Percentiles rank a stretch among this genome's conserved stretches.
These are phyloP conservation scores for Agriopis marginaria DNA, from an alignment of 2,888 invertebrate genomes.

Conservation along the genomic window DNA sequence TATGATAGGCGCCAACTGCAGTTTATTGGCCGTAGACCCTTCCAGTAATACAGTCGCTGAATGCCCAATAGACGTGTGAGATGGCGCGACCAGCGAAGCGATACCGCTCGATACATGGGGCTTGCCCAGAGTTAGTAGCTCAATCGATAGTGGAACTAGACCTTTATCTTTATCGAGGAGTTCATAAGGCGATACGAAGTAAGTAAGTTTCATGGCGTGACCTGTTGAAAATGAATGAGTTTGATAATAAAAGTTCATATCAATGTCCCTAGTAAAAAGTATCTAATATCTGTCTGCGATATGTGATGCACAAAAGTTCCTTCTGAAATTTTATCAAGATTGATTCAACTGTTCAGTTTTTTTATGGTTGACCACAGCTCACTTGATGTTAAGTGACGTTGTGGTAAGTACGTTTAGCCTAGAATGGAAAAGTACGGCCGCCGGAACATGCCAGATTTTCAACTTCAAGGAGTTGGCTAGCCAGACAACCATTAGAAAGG, in stretches of 20 bases:
- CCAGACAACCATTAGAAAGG: too few species aligned
- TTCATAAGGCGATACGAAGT: slow-evolving; percentile 97
- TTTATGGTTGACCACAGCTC: too few species aligned
- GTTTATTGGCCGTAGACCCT: slow-evolving; percentile 93
- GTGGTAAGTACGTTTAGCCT: too few species aligned
- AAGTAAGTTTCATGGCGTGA: slow-evolving; percentile 97
- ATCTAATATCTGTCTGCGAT: too few species aligned
- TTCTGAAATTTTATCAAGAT: too few species aligned
- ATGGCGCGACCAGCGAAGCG: slow-evolving; percentile 73
- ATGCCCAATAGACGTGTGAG: slow-evolving; percentile 90
- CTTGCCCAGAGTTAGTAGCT: slow-evolving; percentile 87
- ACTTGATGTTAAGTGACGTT: too few species aligned
- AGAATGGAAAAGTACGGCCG: too few species aligned
- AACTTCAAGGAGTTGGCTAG: too few species aligned
- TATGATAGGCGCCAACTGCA: slow-evolving; percentile 91
- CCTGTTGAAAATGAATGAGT: slow-evolving; percentile 79
- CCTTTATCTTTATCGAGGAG: slow-evolving; percentile 92
- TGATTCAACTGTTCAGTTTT: too few species aligned
- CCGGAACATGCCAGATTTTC: too few species aligned
- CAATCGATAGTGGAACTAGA: slow-evolving; percentile 91
- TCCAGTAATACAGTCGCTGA: slow-evolving; percentile 96
- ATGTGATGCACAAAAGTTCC: too few species aligned
- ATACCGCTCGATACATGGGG: slow-evolving; percentile 68
- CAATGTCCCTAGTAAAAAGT: too few species aligned
- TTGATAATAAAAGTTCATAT: not conserved